A percentile compares a stretch with the other conserved stretches of the same genome.
phyloP scores from a whole-genome alignment of 2,113 vertebrate species.

The Cranoglanis bouderius region DNA sequence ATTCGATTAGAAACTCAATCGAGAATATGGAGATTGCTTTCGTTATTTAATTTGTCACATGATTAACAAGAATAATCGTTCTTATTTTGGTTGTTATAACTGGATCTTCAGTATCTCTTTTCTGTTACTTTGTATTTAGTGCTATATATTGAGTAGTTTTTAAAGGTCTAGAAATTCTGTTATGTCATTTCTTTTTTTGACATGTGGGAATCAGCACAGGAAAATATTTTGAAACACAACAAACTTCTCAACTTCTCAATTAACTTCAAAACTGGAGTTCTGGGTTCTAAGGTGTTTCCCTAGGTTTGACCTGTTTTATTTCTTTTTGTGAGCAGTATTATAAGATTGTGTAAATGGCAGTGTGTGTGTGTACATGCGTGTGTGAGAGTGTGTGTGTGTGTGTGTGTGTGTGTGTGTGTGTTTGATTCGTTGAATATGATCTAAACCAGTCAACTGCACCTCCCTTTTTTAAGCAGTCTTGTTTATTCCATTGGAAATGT shows the following conservation, averaged over 20 bases:
- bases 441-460: conserved; percentile 38
- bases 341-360: conserved; percentile 64
- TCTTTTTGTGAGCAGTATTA: conserved; percentile 73
- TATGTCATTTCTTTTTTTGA: conserved; percentile 58
- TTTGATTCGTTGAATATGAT: conserved; percentile 45
- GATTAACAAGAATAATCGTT: conserved; percentile 38
- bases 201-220: conserved; percentile 22
- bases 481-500: conserved; percentile 87
- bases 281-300: conserved; percentile 31
- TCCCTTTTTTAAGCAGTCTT: conserved; percentile 71
- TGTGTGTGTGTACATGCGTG: conserved; percentile 52
- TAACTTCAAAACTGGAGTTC: conserved; percentile 72
- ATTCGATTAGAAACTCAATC: conserved; percentile 18
- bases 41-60: conserved; percentile 14
- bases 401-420: conserved; percentile 65
- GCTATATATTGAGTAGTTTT: conserved; percentile 73
- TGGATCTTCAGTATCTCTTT: conserved; percentile 77
- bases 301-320: conserved; percentile 33
- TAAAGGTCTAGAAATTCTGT: conserved; percentile 66
- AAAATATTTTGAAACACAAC: conserved; percentile 31
- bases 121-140: conserved; percentile 72
- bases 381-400: conserved; percentile 24
- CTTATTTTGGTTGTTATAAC: conserved; percentile 37
- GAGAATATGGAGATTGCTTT: neutral
- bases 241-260: conserved; percentile 64